Percentiles rank a stretch among this genome's conserved stretches.
These are phyloP conservation scores for Rhorus exstirpatorius DNA, from an alignment of 2,888 invertebrate species.

Conservation along the genomic window DNA sequence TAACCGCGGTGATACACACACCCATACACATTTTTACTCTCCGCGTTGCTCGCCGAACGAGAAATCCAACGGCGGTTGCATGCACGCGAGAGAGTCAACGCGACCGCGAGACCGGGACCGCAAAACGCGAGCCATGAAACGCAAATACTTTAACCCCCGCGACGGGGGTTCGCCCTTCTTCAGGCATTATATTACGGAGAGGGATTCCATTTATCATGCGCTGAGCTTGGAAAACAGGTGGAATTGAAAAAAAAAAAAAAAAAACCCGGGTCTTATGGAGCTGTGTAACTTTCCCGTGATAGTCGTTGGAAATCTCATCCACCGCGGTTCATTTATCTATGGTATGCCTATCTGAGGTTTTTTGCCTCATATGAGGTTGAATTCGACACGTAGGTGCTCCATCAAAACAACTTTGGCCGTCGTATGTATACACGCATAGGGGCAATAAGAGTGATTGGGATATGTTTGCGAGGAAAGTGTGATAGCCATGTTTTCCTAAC, in stretches of 20 bases:
- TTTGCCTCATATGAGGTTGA: too few relatives aligned
- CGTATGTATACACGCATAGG: too few relatives aligned
- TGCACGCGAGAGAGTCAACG: constrained; percentile 21
- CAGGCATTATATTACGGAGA: constrained; percentile 78
- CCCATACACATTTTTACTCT: constrained; percentile 8
- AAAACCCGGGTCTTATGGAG: constrained; percentile 54
- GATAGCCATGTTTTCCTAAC: too few relatives aligned
- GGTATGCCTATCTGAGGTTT: too few relatives aligned
- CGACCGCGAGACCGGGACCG: constrained; percentile 59
- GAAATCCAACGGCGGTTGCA: constrained; percentile 50
- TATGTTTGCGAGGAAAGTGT: too few relatives aligned
- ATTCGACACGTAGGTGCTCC: too few relatives aligned
- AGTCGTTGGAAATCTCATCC: constrained; percentile 67
- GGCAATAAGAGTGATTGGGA: too few relatives aligned
- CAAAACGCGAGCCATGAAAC: constrained; percentile 76
- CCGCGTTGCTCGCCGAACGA: constrained; percentile 28
- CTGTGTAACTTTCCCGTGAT: constrained; percentile 71
- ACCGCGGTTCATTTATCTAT: constrained; percentile 5
- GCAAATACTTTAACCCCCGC: constrained; percentile 62
- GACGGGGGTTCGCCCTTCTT: constrained; percentile 55
- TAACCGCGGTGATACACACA: constrained; percentile 67
- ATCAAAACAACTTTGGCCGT: too few relatives aligned
- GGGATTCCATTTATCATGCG: constrained; percentile 79
- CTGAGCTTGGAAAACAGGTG: constrained; percentile 70
- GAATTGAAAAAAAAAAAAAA: constrained; percentile 61